Base-by-base conservation (phyloP, 2,797 vertebrate species). In the Anguilla pacifica region DNA sequence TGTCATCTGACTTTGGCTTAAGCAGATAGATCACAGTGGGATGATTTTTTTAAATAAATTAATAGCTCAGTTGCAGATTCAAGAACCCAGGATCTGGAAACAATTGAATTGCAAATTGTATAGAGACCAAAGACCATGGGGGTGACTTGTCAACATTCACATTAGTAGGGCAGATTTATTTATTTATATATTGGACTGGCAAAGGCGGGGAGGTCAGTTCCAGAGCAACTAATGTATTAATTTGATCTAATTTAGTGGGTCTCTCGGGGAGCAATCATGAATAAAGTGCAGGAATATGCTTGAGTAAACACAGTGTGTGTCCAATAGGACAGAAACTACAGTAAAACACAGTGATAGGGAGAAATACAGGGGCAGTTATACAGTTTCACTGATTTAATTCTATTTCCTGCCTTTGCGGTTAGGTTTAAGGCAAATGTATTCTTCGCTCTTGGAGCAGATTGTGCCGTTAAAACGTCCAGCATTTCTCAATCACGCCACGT, bases 61-160 rank as follows among this genome's bases (percentile, higher is more conserved):
- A 67, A 28, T 67, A n/a, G 64, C 25, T 9, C 92, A 90, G 88
- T 89, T 81, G 89, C 90, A n/a, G 64, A 51, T 88, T 64, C 51
- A 87, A 85, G 93, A 92, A 94, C 93, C 92, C 92, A 92, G 92
- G 85, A 86, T 91, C 91, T 90, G 88, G 88, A 31, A 0, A 87
- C 87, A 92, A 89, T 90, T 90, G 90, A 92, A 92, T 94, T 91
- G 90, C 89, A 91, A 90, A 93, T 93, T 90, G 92, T 91, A 89
- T 53, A 64, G 87, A 91, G 91, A 89, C 91, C 91, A 91, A 92
- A 88, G 79, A 28, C 6, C 2, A 39, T 35, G 39, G 84, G 22
- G 39, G 22, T 67, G 61, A 67, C 61, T 67, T 67, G 7, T 28
- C 64, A 28, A 67, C 64, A 28, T 67, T 67, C 64, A 28, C 64